A percentile compares a stretch with the other conserved stretches of the same genome.
phyloP scores from a whole-genome alignment of 1,140 invertebrate species.

The Zaprionus africanus region DNA sequence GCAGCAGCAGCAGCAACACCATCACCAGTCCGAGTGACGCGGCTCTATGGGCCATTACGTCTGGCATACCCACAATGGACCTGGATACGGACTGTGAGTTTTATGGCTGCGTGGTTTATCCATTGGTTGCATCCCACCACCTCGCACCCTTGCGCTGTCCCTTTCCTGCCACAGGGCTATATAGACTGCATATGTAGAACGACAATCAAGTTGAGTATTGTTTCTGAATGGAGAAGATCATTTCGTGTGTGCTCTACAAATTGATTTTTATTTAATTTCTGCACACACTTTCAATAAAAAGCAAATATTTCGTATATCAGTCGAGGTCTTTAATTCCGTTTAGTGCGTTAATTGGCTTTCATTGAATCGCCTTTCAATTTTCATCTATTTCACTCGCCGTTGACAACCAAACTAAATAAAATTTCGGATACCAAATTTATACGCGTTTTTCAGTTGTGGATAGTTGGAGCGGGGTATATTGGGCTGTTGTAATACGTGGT shows the following conservation, averaged over 20 bases:
- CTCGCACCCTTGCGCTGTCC: background rate
- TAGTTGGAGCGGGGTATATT: conserved; percentile 1
- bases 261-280: conserved; percentile 77
- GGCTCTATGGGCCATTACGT: conserved; percentile 49
- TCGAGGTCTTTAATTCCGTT: conserved; percentile 48
- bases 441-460: background rate
- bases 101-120: conserved; percentile 29
- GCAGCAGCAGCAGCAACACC: background rate
- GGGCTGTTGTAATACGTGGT: background rate
- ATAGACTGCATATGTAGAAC: conserved; percentile 9
- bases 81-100: conserved; percentile 34
- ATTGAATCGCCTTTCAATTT: conserved; percentile 67
- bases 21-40: conserved; percentile 6
- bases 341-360: conserved; percentile 67
- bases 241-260: conserved; percentile 24
- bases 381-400: conserved; percentile 39
- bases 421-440: conserved; percentile 11
- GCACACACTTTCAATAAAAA: conserved; percentile 64
- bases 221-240: background rate
- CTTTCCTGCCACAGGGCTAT: conserved; percentile 1
- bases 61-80: conserved; percentile 14
- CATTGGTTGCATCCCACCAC: background rate
- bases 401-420: conserved; percentile 22
- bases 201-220: conserved; percentile 42
- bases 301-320: conserved; percentile 35